Evolutionary conservation across 2,888 invertebrate species (phyloP).

Genomic region (Agrochola litura): DNA sequence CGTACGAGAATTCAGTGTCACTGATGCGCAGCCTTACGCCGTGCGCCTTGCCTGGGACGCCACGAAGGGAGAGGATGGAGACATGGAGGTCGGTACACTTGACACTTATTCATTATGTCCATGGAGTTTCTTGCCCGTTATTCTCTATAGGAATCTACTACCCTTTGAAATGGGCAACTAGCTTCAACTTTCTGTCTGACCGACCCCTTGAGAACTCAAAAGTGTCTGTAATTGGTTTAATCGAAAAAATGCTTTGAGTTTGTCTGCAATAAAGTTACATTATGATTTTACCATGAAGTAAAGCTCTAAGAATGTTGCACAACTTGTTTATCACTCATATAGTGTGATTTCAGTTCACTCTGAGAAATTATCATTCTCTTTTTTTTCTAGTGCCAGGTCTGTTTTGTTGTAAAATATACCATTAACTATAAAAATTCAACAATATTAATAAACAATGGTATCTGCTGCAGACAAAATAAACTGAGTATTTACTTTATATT

Average conservation of each 20-base stretch:
- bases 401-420: neutral
- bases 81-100: conserved; percentile 93
- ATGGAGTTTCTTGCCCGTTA: neutral
- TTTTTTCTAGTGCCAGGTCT: neutral
- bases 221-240: neutral
- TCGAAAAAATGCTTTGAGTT: neutral
- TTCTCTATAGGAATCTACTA: neutral
- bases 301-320: neutral
- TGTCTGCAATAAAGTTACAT: neutral
- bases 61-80: conserved; percentile 92
- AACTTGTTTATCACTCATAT: neutral
- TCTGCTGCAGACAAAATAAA: conserved; percentile 5
- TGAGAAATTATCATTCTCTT: neutral
- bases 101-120: neutral
- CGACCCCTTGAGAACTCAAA: neutral
- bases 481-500: conserved; percentile 12
- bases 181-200: neutral
- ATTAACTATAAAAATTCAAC: neutral
- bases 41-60: conserved; percentile 96
- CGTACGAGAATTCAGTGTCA: conserved; percentile 98
- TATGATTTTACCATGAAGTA: neutral
- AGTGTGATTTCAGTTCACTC: neutral
- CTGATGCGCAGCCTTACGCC: conserved; percentile 97
- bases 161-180: neutral
- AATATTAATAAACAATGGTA: neutral